Percentiles rank a stretch among this genome's conserved stretches.
Evolutionary conservation across 1,140 invertebrate genomes (phyloP).

Genomic region (Spodoptera litura): DNA sequence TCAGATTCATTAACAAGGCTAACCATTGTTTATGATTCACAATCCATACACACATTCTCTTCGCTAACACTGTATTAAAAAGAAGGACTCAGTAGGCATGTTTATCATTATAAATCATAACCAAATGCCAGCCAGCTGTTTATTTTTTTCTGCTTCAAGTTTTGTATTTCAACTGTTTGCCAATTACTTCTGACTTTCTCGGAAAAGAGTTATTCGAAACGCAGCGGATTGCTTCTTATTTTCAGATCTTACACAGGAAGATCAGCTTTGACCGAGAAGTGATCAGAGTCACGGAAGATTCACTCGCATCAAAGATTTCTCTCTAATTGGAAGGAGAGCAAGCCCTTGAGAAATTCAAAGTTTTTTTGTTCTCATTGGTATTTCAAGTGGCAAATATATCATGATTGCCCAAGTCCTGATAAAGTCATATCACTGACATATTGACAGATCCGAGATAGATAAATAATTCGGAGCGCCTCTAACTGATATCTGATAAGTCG

Average conservation of each 20-base stretch:
- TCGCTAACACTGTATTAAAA: slow-evolving; percentile 42
- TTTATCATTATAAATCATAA: slow-evolving; percentile 35
- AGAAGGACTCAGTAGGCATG: slow-evolving; percentile 24
- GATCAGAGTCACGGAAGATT: slow-evolving; percentile 25
- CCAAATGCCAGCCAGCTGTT: background rate
- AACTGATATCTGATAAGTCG: slow-evolving; percentile 56
- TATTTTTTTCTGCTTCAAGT: background rate
- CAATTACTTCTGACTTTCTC: background rate
- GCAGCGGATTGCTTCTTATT: background rate
- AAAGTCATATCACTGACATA: slow-evolving; percentile 67
- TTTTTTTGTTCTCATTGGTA: slow-evolving; percentile 20
- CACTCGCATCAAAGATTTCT: slow-evolving; percentile 37
- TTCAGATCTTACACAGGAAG: slow-evolving; percentile 14
- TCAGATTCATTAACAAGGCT: slow-evolving; percentile 60
- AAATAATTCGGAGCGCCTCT: slow-evolving; percentile 56
- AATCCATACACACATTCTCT: slow-evolving; percentile 53
- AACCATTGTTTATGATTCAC: slow-evolving; percentile 59
- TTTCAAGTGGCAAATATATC: slow-evolving; percentile 46
- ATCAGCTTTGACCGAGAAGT: slow-evolving; percentile 3
- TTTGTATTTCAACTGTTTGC: background rate
- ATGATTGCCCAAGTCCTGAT: slow-evolving; percentile 57
- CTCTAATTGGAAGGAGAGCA: slow-evolving; percentile 18
- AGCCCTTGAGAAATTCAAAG: slow-evolving; percentile 20
- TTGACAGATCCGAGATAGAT: slow-evolving; percentile 68
- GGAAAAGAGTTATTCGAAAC: slow-evolving; percentile 7